Evolutionary conservation across 30 jellyfish, hydroid and myxozoan species (phyloP).

Genomic region (Cassiopea xamachana): DNA sequence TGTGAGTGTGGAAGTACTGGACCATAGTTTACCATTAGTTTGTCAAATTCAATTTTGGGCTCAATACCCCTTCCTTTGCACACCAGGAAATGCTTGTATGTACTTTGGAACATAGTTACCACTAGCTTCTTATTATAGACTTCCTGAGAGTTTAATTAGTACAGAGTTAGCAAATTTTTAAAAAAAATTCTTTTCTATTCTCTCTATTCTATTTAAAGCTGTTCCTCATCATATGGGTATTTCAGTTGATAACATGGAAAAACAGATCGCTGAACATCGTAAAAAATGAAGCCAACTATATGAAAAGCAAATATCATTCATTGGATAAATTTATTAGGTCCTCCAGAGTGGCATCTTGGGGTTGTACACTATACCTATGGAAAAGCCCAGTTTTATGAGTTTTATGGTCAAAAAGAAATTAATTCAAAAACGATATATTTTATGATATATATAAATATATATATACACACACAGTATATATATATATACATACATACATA

Average conservation of each 20-base stretch:
- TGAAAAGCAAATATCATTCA: no score
- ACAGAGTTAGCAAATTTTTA: neutral
- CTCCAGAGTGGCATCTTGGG: no score
- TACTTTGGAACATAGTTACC: constrained; percentile 80
- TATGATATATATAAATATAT: neutral
- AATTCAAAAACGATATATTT: neutral
- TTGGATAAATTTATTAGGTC: no score
- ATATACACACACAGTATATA: neutral
- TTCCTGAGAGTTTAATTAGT: constrained; percentile 40
- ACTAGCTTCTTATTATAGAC: constrained; percentile 71
- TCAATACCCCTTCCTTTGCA: constrained; percentile 98
- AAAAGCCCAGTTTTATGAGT: no score
- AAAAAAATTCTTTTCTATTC: neutral
- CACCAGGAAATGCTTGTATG: constrained; percentile 57
- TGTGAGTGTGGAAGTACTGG: constrained; percentile 94
- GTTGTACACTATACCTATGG: no score
- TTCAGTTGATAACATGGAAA: no score
- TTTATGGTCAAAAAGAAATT: no score
- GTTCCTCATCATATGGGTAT: no score
- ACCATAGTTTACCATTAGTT: constrained; percentile 78
- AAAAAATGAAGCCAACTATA: no score
- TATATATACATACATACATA: neutral
- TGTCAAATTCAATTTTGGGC: constrained; percentile 89
- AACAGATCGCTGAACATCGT: no score
- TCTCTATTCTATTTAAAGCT: no score